phyloP scores from a whole-genome alignment of 2,888 invertebrate genomes.

The Drosophila siamana region DNA sequence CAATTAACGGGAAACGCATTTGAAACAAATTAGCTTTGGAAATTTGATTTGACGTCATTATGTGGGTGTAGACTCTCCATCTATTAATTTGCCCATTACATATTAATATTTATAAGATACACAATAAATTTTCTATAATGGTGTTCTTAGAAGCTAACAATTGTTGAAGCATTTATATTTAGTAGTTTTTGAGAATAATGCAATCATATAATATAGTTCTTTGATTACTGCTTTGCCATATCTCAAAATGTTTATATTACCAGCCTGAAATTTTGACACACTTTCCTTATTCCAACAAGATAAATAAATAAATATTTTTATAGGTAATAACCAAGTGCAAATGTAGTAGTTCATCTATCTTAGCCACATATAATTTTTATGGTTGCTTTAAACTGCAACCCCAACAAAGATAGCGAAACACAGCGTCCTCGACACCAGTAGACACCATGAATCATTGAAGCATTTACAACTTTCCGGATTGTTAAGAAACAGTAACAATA shows the following conservation, averaged over 20 bases:
- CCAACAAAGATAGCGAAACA: slow-evolving; percentile 31
- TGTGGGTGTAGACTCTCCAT: background rate
- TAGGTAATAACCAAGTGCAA: background rate
- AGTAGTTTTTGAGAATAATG: too few species aligned
- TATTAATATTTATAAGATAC: slow-evolving; percentile 4
- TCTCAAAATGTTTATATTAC: too few species aligned
- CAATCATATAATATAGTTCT: too few species aligned
- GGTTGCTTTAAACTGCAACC: background rate
- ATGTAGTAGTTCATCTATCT: background rate
- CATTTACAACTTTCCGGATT: slow-evolving; percentile 61
- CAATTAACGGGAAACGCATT: slow-evolving; percentile 4
- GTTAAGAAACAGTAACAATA: slow-evolving; percentile 28
- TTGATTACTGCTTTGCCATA: too few species aligned
- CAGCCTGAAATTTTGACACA: background rate
- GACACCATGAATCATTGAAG: slow-evolving; percentile 14
- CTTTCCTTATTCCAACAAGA: background rate
- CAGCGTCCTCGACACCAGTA: slow-evolving; percentile 41
- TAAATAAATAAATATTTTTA: background rate
- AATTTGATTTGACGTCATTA: background rate
- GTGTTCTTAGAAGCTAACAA: background rate
- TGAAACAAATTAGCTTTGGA: background rate
- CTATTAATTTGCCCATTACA: background rate
- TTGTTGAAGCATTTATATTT: too few species aligned
- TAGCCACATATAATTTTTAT: background rate
- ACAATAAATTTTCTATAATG: background rate